A percentile compares a stretch with the other conserved stretches of the same genome.
Conservation (phyloP, 2,113 vertebrate species). For the Archilochus colubris region DNA sequence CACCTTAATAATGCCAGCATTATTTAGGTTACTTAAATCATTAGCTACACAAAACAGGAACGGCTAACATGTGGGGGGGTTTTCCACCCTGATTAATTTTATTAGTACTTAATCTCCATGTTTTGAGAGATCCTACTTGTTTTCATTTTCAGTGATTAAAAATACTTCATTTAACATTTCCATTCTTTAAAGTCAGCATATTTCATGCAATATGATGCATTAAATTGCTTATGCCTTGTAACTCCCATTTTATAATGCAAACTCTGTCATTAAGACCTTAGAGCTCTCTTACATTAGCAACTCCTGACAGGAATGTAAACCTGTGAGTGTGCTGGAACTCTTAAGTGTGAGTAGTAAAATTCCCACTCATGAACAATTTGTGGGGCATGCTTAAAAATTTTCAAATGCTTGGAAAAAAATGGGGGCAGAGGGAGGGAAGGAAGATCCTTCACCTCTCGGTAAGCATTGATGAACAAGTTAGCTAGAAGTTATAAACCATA, state of each 20-base stretch:
- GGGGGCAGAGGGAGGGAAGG: background rate
- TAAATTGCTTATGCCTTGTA: conserved; percentile 14
- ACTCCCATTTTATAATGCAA: conserved; percentile 30
- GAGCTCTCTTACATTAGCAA: background rate
- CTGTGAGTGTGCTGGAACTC: background rate
- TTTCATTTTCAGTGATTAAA: background rate
- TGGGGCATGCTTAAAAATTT: background rate
- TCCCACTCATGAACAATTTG: background rate
- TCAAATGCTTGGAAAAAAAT: background rate
- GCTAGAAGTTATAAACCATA: background rate
- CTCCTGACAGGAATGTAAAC: conserved; percentile 39
- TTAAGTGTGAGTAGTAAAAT: background rate
- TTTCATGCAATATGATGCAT: conserved; percentile 5
- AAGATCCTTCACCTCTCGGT: background rate
- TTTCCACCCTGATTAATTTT: conserved; percentile 34
- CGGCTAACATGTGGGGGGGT: background rate
- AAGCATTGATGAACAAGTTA: conserved; percentile 25
- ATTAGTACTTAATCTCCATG: conserved; percentile 13
- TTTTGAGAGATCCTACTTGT: conserved; percentile 11
- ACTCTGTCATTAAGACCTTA: background rate
- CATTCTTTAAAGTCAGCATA: conserved; percentile 31
- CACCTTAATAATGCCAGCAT: conserved; percentile 13
- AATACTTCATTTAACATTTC: background rate
- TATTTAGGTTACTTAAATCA: conserved; percentile 37
- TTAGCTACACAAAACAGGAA: conserved; percentile 38